Evolutionary conservation across 2,797 vertebrate genomes (phyloP), one percentile per base, ranked within the genome.

Genomic region (Podargus strigoides): DNA sequence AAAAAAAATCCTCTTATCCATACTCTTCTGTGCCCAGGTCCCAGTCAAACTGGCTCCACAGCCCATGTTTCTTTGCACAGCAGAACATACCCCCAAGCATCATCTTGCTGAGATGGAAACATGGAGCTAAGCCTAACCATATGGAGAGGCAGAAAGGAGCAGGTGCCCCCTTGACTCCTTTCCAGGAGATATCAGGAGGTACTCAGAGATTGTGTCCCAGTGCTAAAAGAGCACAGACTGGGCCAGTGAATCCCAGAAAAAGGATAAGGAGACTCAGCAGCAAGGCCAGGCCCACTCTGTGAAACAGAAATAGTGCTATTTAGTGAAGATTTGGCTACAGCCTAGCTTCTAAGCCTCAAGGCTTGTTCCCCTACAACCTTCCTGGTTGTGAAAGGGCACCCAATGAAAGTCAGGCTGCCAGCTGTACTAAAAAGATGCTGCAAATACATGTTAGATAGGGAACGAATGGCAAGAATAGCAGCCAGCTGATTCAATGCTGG

Each of bases 401-500:
- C 82, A 94, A 13, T 60, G 34, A 64, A 89, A 85, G 79, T 50
- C 36, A 75, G 32, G 12, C 46, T 92, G 82, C 52, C 85, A 94
- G 87, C 58, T 91, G 18, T 73, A 85, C 81, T 67, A 53, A 93
- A 89, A 70, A 52, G 77, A 75, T 85, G 70, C 89, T 72, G 70
- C 78, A 90, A 67, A 89, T 89, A 75, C 46, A 47, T 36, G 27
- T 83, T 93, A 93, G 82, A 72, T 19, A 27, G 37, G 39, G 56
- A 88, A 78, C 73, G 86, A 95, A 62, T 72, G 9, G 80, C 91
- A 23, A 91, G 85, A 94, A 90, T 39, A 64, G n/a, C 55, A 94
- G 85, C 63, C 94, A 95, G 69, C 90, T 93, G 87, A 95, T 90
- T 95, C 91, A 90, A 16, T 90, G 69, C 77, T 91, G 93, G 94